A percentile compares a stretch with the other conserved stretches of the same genome.
Evolutionary conservation across 92 coral and sea anemone genomes (phyloP).

Genomic region (Parazoanthus swiftii): DNA sequence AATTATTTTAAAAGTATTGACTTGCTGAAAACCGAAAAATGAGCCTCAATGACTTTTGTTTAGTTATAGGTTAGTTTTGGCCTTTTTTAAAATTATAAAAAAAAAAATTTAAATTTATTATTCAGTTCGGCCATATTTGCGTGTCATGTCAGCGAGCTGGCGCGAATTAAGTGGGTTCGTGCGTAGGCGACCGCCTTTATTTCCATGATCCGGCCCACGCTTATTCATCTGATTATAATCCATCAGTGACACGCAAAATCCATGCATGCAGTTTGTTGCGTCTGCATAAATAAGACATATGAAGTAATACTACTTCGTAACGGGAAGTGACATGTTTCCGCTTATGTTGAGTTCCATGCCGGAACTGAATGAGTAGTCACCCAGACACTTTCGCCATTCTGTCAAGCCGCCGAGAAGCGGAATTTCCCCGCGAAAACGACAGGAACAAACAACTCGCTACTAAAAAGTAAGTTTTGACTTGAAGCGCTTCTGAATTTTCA

Average conservation of each 20-base stretch:
- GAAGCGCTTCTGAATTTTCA: too few relatives aligned
- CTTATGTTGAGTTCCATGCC: background rate
- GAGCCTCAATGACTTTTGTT: too few relatives aligned
- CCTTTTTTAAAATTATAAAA: too few relatives aligned
- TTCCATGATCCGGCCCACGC: background rate
- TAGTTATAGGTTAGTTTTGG: background rate
- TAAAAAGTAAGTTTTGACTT: background rate
- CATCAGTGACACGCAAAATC: background rate
- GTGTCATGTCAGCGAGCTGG: background rate
- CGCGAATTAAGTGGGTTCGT: background rate
- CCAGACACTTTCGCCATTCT: background rate
- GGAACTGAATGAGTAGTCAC: background rate
- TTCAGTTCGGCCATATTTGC: background rate
- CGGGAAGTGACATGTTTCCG: constrained; percentile 30
- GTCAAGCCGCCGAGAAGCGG: background rate
- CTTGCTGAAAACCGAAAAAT: too few relatives aligned
- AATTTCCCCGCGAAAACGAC: constrained; percentile 33
- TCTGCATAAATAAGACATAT: constrained; percentile 6
- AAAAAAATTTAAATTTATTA: too few relatives aligned
- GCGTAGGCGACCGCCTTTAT: background rate
- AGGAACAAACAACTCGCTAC: background rate
- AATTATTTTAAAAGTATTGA: too few relatives aligned
- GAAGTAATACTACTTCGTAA: constrained; percentile 23
- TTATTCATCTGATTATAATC: background rate
- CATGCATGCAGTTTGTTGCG: background rate